phyloP scores from a whole-genome alignment of 1,140 invertebrate genomes.

The Stegodyphus mimosarum region DNA sequence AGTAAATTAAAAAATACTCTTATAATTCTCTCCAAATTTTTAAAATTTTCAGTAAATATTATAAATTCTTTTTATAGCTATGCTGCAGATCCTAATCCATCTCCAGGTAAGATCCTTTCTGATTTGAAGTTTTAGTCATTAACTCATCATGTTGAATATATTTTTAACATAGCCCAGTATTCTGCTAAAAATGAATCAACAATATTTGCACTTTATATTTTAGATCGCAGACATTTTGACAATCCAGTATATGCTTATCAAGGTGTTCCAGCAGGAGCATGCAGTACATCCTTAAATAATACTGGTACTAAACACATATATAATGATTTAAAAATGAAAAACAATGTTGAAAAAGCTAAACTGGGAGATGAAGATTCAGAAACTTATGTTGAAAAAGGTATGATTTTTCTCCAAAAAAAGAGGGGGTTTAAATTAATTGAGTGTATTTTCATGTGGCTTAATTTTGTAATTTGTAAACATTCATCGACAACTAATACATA shows the following conservation, averaged over 20 bases:
- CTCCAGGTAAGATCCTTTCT: constrained; percentile 37
- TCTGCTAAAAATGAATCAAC: background rate
- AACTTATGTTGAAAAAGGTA: constrained; percentile 51
- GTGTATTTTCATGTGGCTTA: too few species aligned
- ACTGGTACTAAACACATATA: constrained; percentile 65
- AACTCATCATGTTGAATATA: too few species aligned
- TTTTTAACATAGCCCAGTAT: too few species aligned
- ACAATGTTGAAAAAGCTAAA: constrained; percentile 60
- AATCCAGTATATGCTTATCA: constrained; percentile 90
- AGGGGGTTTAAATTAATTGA: too few species aligned
- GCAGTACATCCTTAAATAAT: constrained; percentile 73
- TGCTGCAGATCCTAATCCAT: constrained; percentile 58
- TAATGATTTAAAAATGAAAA: constrained; percentile 57
- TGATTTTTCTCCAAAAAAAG: background rate
- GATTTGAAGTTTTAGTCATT: too few species aligned
- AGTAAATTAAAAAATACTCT: constrained; percentile 69
- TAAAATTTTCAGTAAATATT: background rate
- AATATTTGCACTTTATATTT: constrained; percentile 41
- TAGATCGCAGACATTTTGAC: constrained; percentile 90
- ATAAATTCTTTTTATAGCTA: constrained; percentile 50
- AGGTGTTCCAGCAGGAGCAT: constrained; percentile 73
- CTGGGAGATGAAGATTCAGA: constrained; percentile 58
- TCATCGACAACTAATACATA: too few species aligned
- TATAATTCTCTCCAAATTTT: background rate
- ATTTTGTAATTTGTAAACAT: too few species aligned